Evolutionary conservation across 2,113 vertebrate genomes (phyloP).

Genomic region (Saccopteryx leptura): DNA sequence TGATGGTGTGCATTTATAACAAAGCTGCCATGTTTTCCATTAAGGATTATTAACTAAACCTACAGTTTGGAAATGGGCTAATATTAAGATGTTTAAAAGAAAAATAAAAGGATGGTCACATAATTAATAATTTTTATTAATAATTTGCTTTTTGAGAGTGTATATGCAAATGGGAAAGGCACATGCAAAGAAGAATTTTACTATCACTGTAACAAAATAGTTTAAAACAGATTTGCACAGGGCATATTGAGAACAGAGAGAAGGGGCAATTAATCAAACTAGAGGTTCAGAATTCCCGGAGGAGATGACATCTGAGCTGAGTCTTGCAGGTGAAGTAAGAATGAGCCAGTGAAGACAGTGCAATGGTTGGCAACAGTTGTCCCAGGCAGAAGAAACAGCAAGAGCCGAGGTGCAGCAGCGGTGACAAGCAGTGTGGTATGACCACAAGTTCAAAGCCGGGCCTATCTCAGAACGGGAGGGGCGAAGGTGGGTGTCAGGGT

Average conservation of each 20-base stretch:
- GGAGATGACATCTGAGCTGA: neutral
- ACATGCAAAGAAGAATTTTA: neutral
- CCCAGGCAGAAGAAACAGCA: neutral
- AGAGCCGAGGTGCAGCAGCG: neutral
- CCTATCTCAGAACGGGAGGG: neutral
- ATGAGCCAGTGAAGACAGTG: neutral
- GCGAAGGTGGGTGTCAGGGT: neutral
- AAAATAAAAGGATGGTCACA: constrained; percentile 9
- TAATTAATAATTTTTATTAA: constrained; percentile 44
- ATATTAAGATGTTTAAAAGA: constrained; percentile 42
- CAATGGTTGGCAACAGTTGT: neutral
- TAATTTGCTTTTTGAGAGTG: neutral
- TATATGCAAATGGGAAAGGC: neutral
- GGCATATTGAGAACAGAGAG: neutral
- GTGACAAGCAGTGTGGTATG: neutral
- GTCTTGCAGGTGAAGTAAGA: neutral
- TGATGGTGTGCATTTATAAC: neutral
- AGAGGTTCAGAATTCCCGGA: neutral
- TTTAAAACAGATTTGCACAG: neutral
- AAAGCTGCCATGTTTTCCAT: constrained; percentile 6
- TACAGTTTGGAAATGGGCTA: constrained; percentile 40
- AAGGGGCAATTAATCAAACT: neutral
- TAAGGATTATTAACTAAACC: constrained; percentile 11
- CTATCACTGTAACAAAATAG: neutral
- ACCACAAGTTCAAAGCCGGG: neutral